Evolutionary conservation across 2,797 vertebrate species (phyloP).

Genomic region (Brachyalestes nurse): DNA sequence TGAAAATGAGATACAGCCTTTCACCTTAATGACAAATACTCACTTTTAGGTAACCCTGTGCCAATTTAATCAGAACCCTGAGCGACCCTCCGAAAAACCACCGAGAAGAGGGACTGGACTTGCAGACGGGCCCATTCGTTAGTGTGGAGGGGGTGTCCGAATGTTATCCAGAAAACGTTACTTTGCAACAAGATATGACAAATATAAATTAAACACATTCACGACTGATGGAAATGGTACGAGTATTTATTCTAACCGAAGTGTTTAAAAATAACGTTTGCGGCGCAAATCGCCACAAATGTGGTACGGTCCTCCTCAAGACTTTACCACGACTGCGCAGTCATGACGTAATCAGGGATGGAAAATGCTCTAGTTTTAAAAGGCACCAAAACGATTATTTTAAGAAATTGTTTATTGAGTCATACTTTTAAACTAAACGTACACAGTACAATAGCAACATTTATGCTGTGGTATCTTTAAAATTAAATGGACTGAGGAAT

Average conservation of each 20-base stretch:
- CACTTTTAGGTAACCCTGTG: slow-evolving; percentile 38
- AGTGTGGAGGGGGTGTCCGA: background rate
- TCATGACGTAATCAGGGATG: slow-evolving; percentile 6
- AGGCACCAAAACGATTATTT: background rate
- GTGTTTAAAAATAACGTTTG: too few species aligned
- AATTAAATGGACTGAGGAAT: too few species aligned
- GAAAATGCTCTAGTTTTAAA: background rate
- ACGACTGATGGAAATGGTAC: too few species aligned
- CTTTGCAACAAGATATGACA: background rate
- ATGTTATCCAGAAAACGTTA: background rate
- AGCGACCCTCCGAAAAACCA: background rate
- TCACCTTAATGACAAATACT: slow-evolving; percentile 20
- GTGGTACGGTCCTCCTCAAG: slow-evolving; percentile 33
- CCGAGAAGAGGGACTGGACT: slow-evolving; percentile 2
- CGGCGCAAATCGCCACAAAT: background rate
- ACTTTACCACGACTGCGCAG: background rate
- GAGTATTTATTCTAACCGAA: background rate
- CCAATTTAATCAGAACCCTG: background rate
- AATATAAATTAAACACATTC: background rate
- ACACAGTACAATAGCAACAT: too few species aligned
- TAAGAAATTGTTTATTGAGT: too few species aligned
- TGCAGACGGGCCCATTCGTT: slow-evolving; percentile 20
- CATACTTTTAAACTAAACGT: too few species aligned
- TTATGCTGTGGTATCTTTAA: too few species aligned
- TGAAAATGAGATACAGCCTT: too few species aligned